These are phyloP conservation scores for Dryomyza anilis DNA, from an alignment of 2,888 invertebrate species.

Conservation along the genomic window DNA sequence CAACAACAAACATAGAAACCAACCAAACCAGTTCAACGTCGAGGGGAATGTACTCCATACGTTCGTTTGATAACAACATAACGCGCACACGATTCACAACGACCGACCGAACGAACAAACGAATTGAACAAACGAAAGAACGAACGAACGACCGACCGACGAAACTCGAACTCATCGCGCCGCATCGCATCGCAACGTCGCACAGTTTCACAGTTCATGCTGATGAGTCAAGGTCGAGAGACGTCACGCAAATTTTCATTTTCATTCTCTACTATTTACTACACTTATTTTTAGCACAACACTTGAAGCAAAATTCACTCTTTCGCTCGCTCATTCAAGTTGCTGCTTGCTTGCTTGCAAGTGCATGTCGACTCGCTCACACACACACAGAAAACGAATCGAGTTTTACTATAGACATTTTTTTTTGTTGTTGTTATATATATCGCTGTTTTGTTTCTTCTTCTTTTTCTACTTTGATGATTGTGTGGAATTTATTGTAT, in stretches of 20 bases:
- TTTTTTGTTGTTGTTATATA: too few species aligned
- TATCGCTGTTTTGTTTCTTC: background rate
- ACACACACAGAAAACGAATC: background rate
- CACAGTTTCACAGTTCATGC: conserved; percentile 59
- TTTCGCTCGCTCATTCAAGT: conserved; percentile 17
- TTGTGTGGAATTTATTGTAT: background rate
- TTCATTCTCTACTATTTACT: conserved; percentile 53
- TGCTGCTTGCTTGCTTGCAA: background rate
- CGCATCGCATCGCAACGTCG: conserved; percentile 36
- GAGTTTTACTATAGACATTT: too few species aligned
- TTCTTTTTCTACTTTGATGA: background rate
- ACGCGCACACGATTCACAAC: conserved; percentile 15
- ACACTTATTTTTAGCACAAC: conserved; percentile 32
- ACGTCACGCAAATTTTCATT: conserved; percentile 59
- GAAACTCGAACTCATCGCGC: conserved; percentile 5
- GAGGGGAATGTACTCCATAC: conserved; percentile 39
- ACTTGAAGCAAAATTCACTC: too few species aligned
- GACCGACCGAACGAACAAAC: conserved; percentile 25
- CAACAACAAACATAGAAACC: background rate
- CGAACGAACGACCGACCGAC: background rate
- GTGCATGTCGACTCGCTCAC: background rate
- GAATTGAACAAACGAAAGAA: conserved; percentile 29
- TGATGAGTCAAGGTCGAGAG: conserved; percentile 61
- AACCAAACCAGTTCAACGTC: conserved; percentile 38
- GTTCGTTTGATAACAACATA: conserved; percentile 23